Evolutionary conservation across 2,888 invertebrate species (phyloP), one percentile per base, ranked within the genome.

Genomic region (Oxyscelio sp.): DNA sequence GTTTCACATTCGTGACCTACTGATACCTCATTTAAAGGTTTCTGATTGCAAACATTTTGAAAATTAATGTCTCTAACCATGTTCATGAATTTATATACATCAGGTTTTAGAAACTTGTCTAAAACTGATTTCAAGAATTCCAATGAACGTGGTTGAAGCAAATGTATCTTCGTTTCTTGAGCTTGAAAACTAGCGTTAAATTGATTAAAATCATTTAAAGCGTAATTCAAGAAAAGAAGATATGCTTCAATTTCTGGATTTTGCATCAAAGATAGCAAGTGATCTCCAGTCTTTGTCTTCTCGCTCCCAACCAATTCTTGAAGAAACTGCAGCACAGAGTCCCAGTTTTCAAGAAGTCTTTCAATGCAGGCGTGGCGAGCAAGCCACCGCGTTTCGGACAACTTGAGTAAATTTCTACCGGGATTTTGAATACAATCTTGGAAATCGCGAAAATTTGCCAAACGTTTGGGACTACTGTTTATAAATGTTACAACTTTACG

Each of bases 371-470:
- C 8, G 0, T 50, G 58, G n/a, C 74, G 77, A 13, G 74, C 48
- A 24, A 86, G 73, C 83, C 86, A 84, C 19, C 86, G 58, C 13
- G 86, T 84, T 40, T 74, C 71, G 1, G 70, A 58, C 21, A 58
- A 68, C 27, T 68, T 45, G 13, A 56, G 15, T 27, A 86, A 21
- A 52, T 82, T 78, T n/a, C 22, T n/a, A 9, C 34, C 19, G 15
- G 50, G 59, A 45, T 40, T 40, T 68, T 54, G 52, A 24, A 54
- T 54, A 52, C 66, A 40, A 27, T 52, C 9, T 22, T 52, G 71
- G 5, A 83, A 83, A 31, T 73, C 66, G 21, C 65, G 58, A 15
- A 75, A 65, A 40, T 66, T 43, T 11, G 75, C 74, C 15, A 50
- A 40, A 27, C 75, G 43, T 34, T 66, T 75, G 24, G 66, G 56